Conservation (phyloP, 2,113 vertebrate species). For the Bos taurus region ARS-UCD2.0 NC_037344.1:45470501-45471000, state of each 20-base stretch:
- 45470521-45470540: not conserved
- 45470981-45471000: not conserved
- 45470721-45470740: not conserved
- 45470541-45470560: fast-evolving
- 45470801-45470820: fast-evolving
- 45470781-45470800: too few relatives aligned
- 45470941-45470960: not conserved
- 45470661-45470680: too few relatives aligned
- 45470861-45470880: not conserved
- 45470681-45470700: not conserved
- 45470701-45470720: fast-evolving
- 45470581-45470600: not conserved
- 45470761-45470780: not conserved
- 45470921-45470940: not conserved
- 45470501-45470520: not conserved
- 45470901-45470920: not conserved
- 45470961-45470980: not conserved
- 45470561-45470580: not conserved
- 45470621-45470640: not conserved
- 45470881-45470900: not conserved
- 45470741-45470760: not conserved
- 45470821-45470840: not conserved
- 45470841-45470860: not conserved
- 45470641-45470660: fast-evolving
- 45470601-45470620: fast-evolving